These are phyloP conservation scores for Fragum sueziense DNA, from an alignment of 2,888 invertebrate genomes.

Conservation along the genomic window DNA sequence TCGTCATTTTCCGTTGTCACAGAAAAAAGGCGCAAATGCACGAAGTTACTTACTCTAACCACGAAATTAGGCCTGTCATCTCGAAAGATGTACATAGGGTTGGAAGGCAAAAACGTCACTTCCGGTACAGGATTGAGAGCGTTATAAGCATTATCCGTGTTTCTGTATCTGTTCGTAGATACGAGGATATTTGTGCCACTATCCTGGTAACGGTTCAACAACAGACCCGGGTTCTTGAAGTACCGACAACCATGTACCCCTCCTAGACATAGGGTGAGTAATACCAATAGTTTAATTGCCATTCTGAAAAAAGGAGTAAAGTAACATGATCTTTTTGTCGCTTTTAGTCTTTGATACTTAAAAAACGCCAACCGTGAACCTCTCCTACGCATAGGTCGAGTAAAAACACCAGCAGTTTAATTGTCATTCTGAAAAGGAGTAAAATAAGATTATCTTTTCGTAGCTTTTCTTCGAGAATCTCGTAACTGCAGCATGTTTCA, in stretches of 20 bases:
- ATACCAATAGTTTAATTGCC: neutral
- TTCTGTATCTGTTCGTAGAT: neutral
- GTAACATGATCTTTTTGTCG: no score
- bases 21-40: no score
- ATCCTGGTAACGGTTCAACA: neutral
- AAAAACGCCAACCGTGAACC: no score
- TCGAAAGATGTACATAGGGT: neutral
- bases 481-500: no score
- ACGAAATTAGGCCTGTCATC: neutral
- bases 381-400: no score
- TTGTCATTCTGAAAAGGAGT: no score
- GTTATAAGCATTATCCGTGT: neutral
- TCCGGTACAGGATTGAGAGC: neutral
- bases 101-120: neutral
- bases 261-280: neutral
- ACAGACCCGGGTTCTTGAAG: neutral
- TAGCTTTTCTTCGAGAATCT: no score
- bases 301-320: neutral
- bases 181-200: neutral
- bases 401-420: no score
- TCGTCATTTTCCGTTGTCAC: no score
- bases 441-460: no score
- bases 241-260: neutral
- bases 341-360: no score
- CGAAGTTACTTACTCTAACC: neutral